A percentile compares a stretch with the other conserved stretches of the same genome.
These are phyloP conservation scores for Antitype chi DNA, from an alignment of 2,888 invertebrate species.

Conservation along the genomic window DNA sequence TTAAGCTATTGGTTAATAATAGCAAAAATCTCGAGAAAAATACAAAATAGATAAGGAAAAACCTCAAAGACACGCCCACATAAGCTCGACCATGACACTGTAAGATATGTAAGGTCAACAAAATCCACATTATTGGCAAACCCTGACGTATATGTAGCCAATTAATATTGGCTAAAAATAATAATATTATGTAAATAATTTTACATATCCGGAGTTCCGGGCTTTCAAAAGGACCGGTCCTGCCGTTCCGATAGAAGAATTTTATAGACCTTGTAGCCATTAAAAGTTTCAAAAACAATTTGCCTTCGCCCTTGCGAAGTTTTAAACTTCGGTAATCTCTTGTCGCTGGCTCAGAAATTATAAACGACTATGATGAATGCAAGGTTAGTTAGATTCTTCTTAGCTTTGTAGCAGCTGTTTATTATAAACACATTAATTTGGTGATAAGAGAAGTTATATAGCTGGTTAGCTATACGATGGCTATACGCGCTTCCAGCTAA, in stretches of 20 bases:
- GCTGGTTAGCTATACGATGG: too few relatives aligned
- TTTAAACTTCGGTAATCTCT: slow-evolving; percentile 28
- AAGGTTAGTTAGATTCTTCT: neutral
- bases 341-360: slow-evolving; percentile 11
- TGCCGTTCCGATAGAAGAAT: slow-evolving; percentile 7
- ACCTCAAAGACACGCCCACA: slow-evolving; percentile 23
- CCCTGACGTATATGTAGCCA: slow-evolving; percentile 14
- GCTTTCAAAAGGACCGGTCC: slow-evolving; percentile 3
- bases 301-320: slow-evolving; percentile 13
- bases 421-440: neutral
- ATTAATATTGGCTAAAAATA: too few relatives aligned
- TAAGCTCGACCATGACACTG: slow-evolving; percentile 27
- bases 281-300: slow-evolving; percentile 49
- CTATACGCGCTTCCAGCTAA: too few relatives aligned
- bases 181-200: too few relatives aligned
- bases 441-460: neutral
- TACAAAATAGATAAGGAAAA: slow-evolving; percentile 1
- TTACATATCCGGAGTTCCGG: slow-evolving; percentile 26
- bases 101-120: slow-evolving; percentile 22
- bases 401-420: neutral
- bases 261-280: slow-evolving; percentile 40
- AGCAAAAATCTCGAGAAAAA: neutral
- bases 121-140: slow-evolving; percentile 30
- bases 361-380: slow-evolving; percentile 32
- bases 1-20: neutral